Evolutionary conservation across 1,140 invertebrate species (phyloP).

Genomic region (Polyergus mexicanus): DNA sequence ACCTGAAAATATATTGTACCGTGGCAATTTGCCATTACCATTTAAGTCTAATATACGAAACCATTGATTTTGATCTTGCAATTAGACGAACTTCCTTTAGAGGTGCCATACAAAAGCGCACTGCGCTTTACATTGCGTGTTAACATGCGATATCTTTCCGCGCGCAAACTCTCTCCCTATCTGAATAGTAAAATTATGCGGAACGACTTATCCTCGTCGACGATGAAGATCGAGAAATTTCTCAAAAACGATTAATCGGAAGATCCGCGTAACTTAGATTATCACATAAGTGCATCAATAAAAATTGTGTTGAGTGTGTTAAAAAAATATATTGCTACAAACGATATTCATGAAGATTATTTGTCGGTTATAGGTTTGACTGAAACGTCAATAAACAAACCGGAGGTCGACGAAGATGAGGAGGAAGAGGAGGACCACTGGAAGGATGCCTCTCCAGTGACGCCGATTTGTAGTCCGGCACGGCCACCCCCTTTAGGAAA

Average conservation of each 20-base stretch:
- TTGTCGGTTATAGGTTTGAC: constrained; percentile 56
- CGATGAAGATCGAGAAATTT: constrained; percentile 3
- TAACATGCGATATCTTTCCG: constrained; percentile 24
- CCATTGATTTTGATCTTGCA: constrained; percentile 46
- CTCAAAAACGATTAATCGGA: not conserved
- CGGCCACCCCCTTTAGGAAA: not conserved
- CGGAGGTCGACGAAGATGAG: constrained; percentile 69
- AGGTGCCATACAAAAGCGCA: constrained; percentile 40
- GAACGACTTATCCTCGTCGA: not conserved
- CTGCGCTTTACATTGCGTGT: not conserved
- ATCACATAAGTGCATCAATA: not conserved
- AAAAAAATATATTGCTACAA: not conserved
- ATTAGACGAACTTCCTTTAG: constrained; percentile 26
- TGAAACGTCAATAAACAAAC: constrained; percentile 70
- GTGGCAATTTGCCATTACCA: constrained; percentile 57
- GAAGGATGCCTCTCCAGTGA: constrained; percentile 73
- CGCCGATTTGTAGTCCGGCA: constrained; percentile 65
- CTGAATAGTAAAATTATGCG: not conserved
- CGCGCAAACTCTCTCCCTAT: not conserved
- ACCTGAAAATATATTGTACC: constrained; percentile 12
- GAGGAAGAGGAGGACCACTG: constrained; percentile 73
- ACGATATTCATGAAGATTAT: not conserved
- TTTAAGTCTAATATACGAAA: constrained; percentile 36
- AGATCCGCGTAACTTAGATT: not conserved
- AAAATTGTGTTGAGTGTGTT: not conserved